Conservation (phyloP, 2,888 invertebrate species). For the Sinotaia quadrata region DNA sequence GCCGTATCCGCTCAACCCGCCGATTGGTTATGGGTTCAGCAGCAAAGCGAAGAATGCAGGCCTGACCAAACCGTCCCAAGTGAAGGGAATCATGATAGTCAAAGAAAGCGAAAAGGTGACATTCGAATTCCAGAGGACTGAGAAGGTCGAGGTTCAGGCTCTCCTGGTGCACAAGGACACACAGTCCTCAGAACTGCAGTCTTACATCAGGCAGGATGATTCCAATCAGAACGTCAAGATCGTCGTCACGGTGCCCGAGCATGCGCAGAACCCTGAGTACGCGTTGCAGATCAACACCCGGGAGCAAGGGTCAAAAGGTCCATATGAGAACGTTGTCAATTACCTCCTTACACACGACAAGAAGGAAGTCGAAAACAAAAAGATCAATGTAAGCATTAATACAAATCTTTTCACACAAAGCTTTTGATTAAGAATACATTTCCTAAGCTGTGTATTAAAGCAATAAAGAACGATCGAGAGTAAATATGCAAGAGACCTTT, state of each 20-base stretch:
- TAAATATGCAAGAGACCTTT: no score
- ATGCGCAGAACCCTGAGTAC: constrained; percentile 34
- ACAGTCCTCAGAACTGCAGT: constrained; percentile 9
- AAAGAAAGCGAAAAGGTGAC: constrained; percentile 34
- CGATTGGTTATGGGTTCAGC: constrained; percentile 53
- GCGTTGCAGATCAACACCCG: constrained; percentile 3
- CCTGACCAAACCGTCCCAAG: constrained; percentile 49
- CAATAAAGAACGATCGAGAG: no score
- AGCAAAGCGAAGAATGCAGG: constrained; percentile 46
- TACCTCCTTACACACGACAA: constrained; percentile 8
- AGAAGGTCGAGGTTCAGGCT: constrained; percentile 34
- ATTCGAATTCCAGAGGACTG: constrained; percentile 41
- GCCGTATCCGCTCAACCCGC: constrained; percentile 54
- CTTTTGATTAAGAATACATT: no score
- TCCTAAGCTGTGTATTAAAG: no score
- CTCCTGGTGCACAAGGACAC: constrained; percentile 38
- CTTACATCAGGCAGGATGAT: constrained; percentile 13
- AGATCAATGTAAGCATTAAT: no score
- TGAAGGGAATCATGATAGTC: constrained; percentile 28
- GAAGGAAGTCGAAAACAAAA: not conserved
- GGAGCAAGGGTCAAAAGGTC: not conserved
- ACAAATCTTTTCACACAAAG: no score
- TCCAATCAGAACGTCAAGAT: constrained; percentile 25
- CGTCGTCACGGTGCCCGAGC: constrained; percentile 29
- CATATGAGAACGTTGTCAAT: constrained; percentile 5